Evolutionary conservation across 2,888 invertebrate species (phyloP), one percentile per base, ranked within the genome.

Genomic region (Stenolophus ochropezus): DNA sequence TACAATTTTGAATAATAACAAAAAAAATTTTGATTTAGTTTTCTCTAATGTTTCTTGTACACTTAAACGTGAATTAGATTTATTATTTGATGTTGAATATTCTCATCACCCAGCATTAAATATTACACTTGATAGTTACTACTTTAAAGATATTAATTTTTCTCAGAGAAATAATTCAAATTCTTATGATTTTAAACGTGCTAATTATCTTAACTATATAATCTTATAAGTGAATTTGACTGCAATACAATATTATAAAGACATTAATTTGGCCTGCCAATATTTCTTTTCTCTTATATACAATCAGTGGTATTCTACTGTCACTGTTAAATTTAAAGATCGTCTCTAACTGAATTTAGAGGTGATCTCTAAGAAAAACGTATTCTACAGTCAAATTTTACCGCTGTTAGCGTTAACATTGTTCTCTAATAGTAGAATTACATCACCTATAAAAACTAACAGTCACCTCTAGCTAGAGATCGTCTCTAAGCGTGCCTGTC

Each of bases 191-290:
- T 56, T 56, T 56, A 56, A 56, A 56, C 18, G 21, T 20, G 16
- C 56, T 2, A 56, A 56, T 56, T 56, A 20, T 56, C 18, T 14
- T 21, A 56, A 56, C 18, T 56, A 14, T 56, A 56, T 14, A 18
- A 56, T 20, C 16, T 56, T 6, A 56, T 56, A 56, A 8, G 21
- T 6, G 6, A 21, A 21, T 61, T 61, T 61, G 61, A 61, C 61
- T 61, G 21, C 21, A 61, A 61, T 25, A 21, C 14, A n/a, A 18
- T 21, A 61, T 21, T 61, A 21, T n/a, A 61, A 2, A 21, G 61
- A 61, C 14, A 25, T 61, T n/a, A 61, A 61, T 25, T n/a, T 21
- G 4, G 61, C 61, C 21, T 61, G 61, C 21, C 11, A 61, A 25
- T 61, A 25, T 25, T 61, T 18, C 21, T 61, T 21, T 21, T 25